These are phyloP conservation scores for Oophaga pumilio DNA, from an alignment of 2,113 vertebrate genomes.

Conservation along the genomic window DNA sequence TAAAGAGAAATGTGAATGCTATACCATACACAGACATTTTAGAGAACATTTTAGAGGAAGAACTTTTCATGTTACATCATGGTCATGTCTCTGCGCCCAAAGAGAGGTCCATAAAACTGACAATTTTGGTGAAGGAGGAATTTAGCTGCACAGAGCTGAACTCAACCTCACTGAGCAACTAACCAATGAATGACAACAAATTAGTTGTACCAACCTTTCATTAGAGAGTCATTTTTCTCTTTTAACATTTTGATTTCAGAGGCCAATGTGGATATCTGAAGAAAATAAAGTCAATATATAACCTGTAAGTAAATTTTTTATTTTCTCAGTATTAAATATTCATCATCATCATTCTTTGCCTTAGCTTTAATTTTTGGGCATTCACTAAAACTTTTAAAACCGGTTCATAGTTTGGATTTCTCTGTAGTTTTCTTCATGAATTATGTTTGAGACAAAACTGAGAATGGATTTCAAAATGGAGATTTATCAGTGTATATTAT, in stretches of 20 bases:
- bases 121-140: no score
- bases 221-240: slow-evolving; percentile 64
- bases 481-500: background rate
- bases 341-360: background rate
- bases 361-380: background rate
- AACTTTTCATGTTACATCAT: no score
- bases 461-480: background rate
- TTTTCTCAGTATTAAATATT: background rate
- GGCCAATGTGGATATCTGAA: slow-evolving; percentile 68
- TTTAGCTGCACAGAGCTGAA: no score
- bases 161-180: no score
- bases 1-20: no score
- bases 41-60: no score
- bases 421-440: background rate
- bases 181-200: background rate
- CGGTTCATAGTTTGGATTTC: no score
- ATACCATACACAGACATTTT: no score
- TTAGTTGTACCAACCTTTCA: slow-evolving; percentile 63
- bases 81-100: no score
- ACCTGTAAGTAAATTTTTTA: background rate
- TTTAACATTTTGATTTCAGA: slow-evolving; percentile 62
- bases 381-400: background rate
- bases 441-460: background rate
- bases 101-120: no score
- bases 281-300: background rate